These are phyloP conservation scores for Mesocentrotus franciscanus DNA, from an alignment of 53 echinoderm and acorn worm species.

Conservation along the genomic window DNA sequence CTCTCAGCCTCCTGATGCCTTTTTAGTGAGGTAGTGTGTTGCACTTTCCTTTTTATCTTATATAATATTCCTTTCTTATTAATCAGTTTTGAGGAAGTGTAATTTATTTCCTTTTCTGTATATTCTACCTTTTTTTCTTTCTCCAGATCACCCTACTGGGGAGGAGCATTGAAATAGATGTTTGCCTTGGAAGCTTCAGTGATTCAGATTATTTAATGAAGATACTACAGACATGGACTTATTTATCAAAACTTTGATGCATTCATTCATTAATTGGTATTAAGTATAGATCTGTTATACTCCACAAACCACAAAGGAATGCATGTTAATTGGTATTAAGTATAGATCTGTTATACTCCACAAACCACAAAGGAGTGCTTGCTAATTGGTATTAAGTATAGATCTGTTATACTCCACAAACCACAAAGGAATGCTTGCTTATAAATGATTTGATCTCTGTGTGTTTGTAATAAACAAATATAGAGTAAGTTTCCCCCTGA, in stretches of 20 bases:
- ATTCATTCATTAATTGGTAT: not conserved
- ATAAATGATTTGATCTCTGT: too few relatives aligned
- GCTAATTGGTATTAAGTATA: too few relatives aligned
- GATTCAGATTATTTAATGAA: not conserved
- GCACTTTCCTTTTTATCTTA: not conserved
- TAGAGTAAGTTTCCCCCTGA: too few relatives aligned
- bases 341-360: too few relatives aligned
- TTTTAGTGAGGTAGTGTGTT: not conserved
- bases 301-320: too few relatives aligned
- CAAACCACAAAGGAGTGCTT: too few relatives aligned
- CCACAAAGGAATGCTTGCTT: too few relatives aligned
- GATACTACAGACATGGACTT: not conserved
- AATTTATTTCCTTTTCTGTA: not conserved
- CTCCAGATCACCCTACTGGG: slow-evolving; percentile 76
- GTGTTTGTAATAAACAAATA: too few relatives aligned
- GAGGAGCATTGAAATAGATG: slow-evolving; percentile 59
- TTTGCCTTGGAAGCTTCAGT: not conserved
- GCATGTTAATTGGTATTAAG: too few relatives aligned
- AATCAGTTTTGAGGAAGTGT: not conserved
- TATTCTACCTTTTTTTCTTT: slow-evolving; percentile 5
- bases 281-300: too few relatives aligned
- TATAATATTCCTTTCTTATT: not conserved
- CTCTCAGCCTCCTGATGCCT: not conserved
- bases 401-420: too few relatives aligned
- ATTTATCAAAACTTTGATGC: not conserved